phyloP scores from a whole-genome alignment of 2,797 vertebrate genomes.

The Pseudochirops cupreus region DNA sequence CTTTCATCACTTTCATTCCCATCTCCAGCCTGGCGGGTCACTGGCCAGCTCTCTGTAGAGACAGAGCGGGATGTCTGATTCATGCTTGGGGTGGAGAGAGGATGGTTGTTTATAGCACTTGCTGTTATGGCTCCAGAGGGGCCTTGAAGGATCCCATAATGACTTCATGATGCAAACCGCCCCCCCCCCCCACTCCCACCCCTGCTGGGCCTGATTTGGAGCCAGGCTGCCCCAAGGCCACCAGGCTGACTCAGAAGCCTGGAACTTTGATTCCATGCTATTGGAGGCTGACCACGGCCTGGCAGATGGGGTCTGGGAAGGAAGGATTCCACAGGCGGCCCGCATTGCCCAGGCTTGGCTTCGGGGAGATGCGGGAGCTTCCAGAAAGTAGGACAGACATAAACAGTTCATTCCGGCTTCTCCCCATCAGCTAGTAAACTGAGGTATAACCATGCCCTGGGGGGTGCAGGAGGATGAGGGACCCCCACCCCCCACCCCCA shows the following conservation, averaged over 20 bases:
- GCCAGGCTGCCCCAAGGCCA: conserved; percentile 72
- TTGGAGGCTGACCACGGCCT: conserved; percentile 78
- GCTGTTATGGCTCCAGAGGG: conserved; percentile 69
- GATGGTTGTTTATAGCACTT: conserved; percentile 75
- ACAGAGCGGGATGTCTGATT: conserved; percentile 76
- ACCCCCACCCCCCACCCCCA: not conserved
- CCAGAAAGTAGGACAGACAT: conserved; percentile 58
- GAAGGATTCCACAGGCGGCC: conserved; percentile 69
- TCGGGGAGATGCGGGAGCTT: conserved; percentile 46
- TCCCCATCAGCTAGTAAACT: conserved; percentile 58
- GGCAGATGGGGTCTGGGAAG: conserved; percentile 63
- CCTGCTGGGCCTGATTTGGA: conserved; percentile 64
- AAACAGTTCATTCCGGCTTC: conserved; percentile 60
- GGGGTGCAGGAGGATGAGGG: not conserved
- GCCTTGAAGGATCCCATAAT: conserved; percentile 75
- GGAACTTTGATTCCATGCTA: conserved; percentile 81
- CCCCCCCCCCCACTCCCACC: not conserved
- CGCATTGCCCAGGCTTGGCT: conserved; percentile 55
- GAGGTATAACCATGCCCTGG: conserved; percentile 59
- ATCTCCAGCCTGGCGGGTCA: too few relatives aligned
- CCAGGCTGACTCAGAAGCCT: conserved; percentile 83
- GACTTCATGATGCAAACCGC: conserved; percentile 76
- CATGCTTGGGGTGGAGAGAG: conserved; percentile 73
- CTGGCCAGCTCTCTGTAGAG: conserved; percentile 32
- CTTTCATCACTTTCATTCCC: too few relatives aligned